Conservation (phyloP, 2,888 invertebrate species). For the Encarsia formosa region DNA sequence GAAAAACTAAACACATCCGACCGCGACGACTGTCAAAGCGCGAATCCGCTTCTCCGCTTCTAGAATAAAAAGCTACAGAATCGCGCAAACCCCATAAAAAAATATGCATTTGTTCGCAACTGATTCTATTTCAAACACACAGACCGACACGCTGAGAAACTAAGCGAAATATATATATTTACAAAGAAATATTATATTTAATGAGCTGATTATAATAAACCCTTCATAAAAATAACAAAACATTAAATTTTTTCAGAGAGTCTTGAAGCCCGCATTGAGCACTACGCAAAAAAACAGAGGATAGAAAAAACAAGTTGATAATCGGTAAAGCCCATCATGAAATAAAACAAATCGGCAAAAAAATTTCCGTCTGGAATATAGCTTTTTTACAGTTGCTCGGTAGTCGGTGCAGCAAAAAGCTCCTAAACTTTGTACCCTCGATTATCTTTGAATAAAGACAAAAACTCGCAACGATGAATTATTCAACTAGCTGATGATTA, state of each 20-base stretch:
- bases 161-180: neutral
- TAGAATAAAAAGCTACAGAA: neutral
- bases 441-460: no score
- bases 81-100: neutral
- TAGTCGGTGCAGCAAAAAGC: no score
- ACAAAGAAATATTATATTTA: neutral
- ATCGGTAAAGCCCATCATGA: no score
- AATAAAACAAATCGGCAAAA: no score
- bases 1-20: no score
- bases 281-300: constrained; percentile 68
- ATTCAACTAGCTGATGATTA: no score
- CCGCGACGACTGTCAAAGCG: no score
- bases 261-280: constrained; percentile 73
- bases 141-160: neutral
- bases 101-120: neutral
- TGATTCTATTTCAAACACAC: neutral
- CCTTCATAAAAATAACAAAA: neutral
- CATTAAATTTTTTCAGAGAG: constrained; percentile 63
- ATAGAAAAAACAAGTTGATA: constrained; percentile 31
- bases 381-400: no score
- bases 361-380: no score
- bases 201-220: neutral
- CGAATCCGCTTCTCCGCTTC: no score
- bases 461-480: no score
- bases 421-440: no score